These are phyloP conservation scores for Eira barbara DNA, from an alignment of 2,113 vertebrate genomes.

Conservation along the genomic window DNA sequence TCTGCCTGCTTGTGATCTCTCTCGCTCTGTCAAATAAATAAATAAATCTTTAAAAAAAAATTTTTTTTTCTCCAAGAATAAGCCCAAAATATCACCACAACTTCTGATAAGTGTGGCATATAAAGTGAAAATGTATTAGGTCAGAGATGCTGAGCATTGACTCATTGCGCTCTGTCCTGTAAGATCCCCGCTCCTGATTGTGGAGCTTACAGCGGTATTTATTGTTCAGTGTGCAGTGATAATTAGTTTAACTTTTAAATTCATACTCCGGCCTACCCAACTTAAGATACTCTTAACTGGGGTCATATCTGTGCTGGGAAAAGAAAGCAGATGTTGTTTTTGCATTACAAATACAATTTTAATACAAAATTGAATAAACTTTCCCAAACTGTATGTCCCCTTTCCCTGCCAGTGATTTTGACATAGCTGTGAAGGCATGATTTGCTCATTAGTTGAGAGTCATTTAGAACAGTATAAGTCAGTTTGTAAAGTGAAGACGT, in stretches of 20 bases:
- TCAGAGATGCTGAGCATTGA: not conserved
- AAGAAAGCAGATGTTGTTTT: not conserved
- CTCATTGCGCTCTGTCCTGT: not conserved
- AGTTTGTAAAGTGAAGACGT: not conserved
- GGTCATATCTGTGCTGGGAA: not conserved
- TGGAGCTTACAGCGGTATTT: not conserved
- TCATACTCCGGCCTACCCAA: not conserved
- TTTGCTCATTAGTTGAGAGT: not conserved
- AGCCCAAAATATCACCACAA: not conserved
- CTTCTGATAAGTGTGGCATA: conserved; percentile 8
- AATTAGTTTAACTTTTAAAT: not conserved
- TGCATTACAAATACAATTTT: not conserved
- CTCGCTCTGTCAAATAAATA: too few relatives aligned
- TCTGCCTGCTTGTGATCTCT: too few relatives aligned
- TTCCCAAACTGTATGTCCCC: not conserved
- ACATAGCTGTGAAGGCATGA: not conserved
- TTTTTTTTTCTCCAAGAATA: not conserved
- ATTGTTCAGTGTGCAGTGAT: not conserved
- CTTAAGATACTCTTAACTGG: not conserved
- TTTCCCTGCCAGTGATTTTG: not conserved
- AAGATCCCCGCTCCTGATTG: not conserved
- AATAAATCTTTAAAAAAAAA: too few relatives aligned
- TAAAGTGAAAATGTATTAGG: not conserved
- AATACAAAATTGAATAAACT: not conserved
- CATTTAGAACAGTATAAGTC: not conserved